These are phyloP conservation scores for Onychostruthus taczanowskii DNA, from an alignment of 2,113 vertebrate species.

Conservation along the genomic window DNA sequence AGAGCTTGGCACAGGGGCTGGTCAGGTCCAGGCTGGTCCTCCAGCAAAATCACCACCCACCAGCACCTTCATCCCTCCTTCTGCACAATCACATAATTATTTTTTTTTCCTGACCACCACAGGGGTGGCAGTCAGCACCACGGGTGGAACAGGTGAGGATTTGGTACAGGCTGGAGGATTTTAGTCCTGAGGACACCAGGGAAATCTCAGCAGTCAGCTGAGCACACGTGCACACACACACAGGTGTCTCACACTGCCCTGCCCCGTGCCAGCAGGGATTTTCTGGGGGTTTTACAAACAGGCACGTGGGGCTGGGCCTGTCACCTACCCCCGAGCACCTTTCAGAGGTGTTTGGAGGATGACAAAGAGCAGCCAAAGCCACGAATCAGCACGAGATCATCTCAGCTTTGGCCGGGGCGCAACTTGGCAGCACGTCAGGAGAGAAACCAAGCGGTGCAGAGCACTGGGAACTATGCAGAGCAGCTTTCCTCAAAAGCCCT, in stretches of 20 bases:
- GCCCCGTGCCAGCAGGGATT: neutral
- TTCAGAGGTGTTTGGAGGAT: neutral
- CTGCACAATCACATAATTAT: neutral
- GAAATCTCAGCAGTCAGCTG: neutral
- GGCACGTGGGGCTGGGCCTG: neutral
- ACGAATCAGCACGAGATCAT: neutral
- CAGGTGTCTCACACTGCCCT: neutral
- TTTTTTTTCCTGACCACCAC: neutral
- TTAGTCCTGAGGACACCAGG: neutral
- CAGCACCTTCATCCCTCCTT: neutral
- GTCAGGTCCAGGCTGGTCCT: neutral
- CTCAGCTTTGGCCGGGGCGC: neutral
- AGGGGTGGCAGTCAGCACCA: neutral
- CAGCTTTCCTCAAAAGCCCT: slow-evolving; percentile 44
- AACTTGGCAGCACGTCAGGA: neutral
- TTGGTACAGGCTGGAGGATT: neutral
- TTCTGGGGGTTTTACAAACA: neutral
- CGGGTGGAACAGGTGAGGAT: accelerated
- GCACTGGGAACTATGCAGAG: slow-evolving; percentile 12
- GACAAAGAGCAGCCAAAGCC: slow-evolving; percentile 2
- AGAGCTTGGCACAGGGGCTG: neutral
- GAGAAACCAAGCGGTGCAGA: neutral
- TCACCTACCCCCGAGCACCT: neutral
- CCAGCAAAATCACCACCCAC: neutral
- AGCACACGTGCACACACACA: neutral